Evolutionary conservation across 2,797 vertebrate genomes (phyloP).

Genomic region (Gymnoscopelus braueri): DNA sequence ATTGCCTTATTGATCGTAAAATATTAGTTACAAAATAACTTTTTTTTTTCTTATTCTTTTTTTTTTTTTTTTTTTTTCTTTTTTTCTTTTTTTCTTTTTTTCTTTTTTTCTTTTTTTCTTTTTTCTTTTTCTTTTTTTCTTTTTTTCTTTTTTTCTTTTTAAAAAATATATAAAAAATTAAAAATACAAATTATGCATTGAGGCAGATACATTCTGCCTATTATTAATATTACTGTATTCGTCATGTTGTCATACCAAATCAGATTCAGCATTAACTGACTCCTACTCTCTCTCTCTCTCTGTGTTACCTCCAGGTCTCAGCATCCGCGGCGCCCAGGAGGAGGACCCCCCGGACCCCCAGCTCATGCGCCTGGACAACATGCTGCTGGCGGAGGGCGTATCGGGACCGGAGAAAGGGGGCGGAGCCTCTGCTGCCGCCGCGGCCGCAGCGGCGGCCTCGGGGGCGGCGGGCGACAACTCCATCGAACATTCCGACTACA

Average conservation of each 20-base stretch:
- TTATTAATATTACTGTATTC: background rate
- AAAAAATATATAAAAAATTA: no score
- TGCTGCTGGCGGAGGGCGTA: slow-evolving; percentile 98
- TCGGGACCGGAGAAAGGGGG: slow-evolving; percentile 97
- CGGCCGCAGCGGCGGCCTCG: slow-evolving; percentile 86
- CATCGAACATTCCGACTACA: slow-evolving; percentile 98
- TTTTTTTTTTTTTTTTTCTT: no score
- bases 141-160: no score
- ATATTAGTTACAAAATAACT: no score
- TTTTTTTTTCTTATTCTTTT: no score
- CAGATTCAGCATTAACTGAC: slow-evolving; percentile 23
- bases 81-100: no score
- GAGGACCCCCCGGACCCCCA: slow-evolving; percentile 96
- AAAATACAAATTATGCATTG: no score
- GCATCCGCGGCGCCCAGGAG: slow-evolving; percentile 96
- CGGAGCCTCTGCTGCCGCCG: slow-evolving; percentile 90
- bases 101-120: no score
- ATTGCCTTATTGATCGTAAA: no score
- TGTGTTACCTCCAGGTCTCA: slow-evolving; percentile 87
- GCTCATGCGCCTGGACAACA: slow-evolving; percentile 99
- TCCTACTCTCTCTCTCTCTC: background rate
- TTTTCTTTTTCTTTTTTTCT: no score
- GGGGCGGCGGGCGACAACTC: slow-evolving; percentile 93
- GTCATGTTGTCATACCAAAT: background rate
- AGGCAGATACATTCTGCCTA: no score